A percentile compares a stretch with the other conserved stretches of the same genome.
Conservation (phyloP, 2,797 vertebrate genomes). For the Tinamus major region DNA sequence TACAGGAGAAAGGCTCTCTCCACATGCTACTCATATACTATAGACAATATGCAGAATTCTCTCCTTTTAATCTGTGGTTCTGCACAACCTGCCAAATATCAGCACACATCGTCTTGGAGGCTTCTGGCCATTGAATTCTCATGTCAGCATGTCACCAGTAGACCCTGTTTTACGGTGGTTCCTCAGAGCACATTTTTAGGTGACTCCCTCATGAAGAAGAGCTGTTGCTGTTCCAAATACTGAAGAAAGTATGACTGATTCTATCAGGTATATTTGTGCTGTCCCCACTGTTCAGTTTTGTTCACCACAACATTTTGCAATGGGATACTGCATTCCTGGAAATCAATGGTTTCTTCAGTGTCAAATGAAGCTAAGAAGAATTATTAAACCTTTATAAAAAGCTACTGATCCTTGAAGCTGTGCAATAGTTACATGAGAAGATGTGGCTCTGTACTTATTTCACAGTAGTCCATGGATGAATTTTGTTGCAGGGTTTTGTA, state of each 20-base stretch:
- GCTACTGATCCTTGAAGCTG: neutral
- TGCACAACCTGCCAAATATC: neutral
- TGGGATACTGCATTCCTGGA: neutral
- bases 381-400: neutral
- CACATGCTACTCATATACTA: neutral
- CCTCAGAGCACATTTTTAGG: rapidly evolving
- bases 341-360: neutral
- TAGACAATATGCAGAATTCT: neutral
- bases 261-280: neutral
- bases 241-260: neutral
- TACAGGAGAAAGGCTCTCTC: neutral
- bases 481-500: neutral
- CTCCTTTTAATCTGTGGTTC: neutral
- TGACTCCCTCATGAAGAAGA: neutral
- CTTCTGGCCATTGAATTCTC: neutral
- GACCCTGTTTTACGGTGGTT: neutral
- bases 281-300: neutral
- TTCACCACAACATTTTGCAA: neutral
- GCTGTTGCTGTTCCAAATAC: neutral
- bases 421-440: neutral
- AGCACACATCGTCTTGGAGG: neutral
- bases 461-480: neutral
- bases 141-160: neutral
- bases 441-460: neutral
- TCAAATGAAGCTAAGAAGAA: neutral